Conservation (phyloP, 2,888 invertebrate genomes). For the Drosophila setosimentum region DNA sequence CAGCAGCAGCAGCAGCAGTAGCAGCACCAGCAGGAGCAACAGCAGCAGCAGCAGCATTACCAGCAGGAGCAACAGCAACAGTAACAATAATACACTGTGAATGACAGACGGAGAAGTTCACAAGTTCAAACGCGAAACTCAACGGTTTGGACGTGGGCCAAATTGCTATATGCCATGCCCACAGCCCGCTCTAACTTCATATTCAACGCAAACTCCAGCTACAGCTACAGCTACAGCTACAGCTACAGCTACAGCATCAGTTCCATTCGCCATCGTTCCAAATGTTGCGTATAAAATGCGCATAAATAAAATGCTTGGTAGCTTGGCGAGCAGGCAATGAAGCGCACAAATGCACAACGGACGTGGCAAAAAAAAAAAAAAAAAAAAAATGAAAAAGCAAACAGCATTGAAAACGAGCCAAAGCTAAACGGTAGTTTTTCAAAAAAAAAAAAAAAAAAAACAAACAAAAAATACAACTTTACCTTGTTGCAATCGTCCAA, state of each 20-base stretch:
- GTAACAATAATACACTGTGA: slow-evolving; percentile 45
- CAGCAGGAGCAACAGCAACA: slow-evolving; percentile 17
- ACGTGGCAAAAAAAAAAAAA: slow-evolving; percentile 35
- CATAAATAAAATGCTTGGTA: slow-evolving; percentile 67
- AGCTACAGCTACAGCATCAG: not conserved
- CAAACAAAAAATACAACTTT: slow-evolving; percentile 19
- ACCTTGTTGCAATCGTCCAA: slow-evolving; percentile 23
- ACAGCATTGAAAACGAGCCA: slow-evolving; percentile 38
- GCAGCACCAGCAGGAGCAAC: slow-evolving; percentile 20
- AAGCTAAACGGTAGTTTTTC: slow-evolving; percentile 68
- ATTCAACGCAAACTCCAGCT: not conserved
- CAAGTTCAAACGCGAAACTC: slow-evolving; percentile 65
- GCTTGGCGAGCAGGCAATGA: slow-evolving; percentile 28
- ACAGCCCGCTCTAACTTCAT: slow-evolving; percentile 23
- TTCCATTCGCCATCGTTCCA: slow-evolving; percentile 44
- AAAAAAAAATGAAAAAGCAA: slow-evolving; percentile 20
- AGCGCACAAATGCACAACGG: slow-evolving; percentile 34
- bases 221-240: slow-evolving; percentile 15
- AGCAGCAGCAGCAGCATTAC: slow-evolving; percentile 17
- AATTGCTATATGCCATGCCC: slow-evolving; percentile 50
- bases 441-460: slow-evolving; percentile 6
- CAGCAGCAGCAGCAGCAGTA: slow-evolving; percentile 24
- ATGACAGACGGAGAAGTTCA: slow-evolving; percentile 63
- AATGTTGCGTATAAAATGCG: slow-evolving; percentile 72
- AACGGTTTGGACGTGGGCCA: slow-evolving; percentile 36